phyloP scores from a whole-genome alignment of 2,888 invertebrate genomes.

The Temnothorax rugatulus region DNA sequence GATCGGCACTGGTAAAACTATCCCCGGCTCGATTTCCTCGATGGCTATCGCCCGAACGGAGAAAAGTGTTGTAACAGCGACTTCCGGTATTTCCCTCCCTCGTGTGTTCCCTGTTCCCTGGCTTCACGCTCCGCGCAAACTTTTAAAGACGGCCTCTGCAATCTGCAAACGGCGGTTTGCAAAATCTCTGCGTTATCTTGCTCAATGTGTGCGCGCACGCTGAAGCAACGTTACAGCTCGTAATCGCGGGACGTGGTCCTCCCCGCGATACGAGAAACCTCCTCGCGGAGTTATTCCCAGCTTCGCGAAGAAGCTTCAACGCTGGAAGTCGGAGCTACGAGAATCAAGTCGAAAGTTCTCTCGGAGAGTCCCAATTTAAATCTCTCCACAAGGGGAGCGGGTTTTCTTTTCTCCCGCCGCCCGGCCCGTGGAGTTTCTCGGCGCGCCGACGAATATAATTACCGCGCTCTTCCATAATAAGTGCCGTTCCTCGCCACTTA shows the following conservation, averaged over 20 bases:
- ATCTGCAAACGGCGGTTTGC: constrained; percentile 26
- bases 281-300: background rate
- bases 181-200: constrained; percentile 39
- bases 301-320: background rate
- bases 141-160: constrained; percentile 41
- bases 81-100: constrained; percentile 20
- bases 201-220: background rate
- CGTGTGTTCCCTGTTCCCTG: background rate
- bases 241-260: background rate
- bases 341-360: background rate
- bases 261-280: background rate
- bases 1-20: background rate
- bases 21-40: constrained; percentile 29
- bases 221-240: background rate
- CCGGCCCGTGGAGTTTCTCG: constrained; percentile 4
- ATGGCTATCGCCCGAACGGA: background rate
- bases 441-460: constrained; percentile 12
- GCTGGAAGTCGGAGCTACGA: background rate
- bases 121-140: constrained; percentile 34
- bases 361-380: background rate
- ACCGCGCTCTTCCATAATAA: background rate
- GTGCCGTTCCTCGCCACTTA: constrained; percentile 9
- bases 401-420: constrained; percentile 6
- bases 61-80: constrained; percentile 30
- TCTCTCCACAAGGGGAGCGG: background rate